Conservation (phyloP, 2,113 vertebrate species). For the Scolopax mira region DNA sequence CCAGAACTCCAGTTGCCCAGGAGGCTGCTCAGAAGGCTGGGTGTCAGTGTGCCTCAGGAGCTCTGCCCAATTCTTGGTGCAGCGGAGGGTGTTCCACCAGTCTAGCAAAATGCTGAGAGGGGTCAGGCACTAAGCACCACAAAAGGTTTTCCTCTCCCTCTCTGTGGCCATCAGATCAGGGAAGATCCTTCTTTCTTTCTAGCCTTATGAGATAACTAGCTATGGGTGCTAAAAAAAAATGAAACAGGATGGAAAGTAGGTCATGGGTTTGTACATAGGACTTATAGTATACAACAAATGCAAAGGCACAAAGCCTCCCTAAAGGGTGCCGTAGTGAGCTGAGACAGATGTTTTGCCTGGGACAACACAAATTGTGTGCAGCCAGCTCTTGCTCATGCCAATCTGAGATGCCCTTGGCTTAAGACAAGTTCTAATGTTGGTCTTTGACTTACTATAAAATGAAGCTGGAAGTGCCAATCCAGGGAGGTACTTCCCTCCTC, state of each 20-base stretch:
- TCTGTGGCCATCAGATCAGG: not conserved
- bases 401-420: not conserved
- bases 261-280: not conserved
- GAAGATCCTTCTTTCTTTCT: not conserved
- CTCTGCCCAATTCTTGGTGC: not conserved
- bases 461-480: not conserved
- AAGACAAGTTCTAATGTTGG: not conserved
- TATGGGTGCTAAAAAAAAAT: not conserved
- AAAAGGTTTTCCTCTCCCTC: not conserved
- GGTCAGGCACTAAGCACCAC: not conserved
- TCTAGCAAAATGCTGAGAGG: not conserved
- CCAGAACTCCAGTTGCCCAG: not conserved
- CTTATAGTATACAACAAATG: not conserved
- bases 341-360: not conserved
- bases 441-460: not conserved
- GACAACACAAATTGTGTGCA: not conserved
- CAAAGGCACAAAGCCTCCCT: not conserved
- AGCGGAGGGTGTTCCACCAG: not conserved
- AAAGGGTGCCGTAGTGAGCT: not conserved
- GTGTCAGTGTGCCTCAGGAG: accelerated
- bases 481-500: not conserved
- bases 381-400: not conserved
- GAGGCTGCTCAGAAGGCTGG: no score
- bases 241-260: not conserved
- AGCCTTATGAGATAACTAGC: not conserved